Evolutionary conservation across 30 jellyfish, hydroid and myxozoan genomes (phyloP).

Genomic region (Aurelia aurita): DNA sequence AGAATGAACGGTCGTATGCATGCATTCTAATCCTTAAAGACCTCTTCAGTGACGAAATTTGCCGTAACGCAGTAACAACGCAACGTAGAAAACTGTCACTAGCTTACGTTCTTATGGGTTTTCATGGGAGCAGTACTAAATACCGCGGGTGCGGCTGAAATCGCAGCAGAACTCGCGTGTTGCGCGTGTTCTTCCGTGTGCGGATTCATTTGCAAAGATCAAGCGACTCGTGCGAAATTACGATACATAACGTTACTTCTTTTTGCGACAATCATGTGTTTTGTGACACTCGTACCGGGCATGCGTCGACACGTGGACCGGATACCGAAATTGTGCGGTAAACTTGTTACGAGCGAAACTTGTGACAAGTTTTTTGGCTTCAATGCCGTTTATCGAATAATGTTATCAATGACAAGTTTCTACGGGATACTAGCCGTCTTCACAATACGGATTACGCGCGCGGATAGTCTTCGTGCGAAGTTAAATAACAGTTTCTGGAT

Average conservation of each 20-base stretch:
- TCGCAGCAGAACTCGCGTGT: slow-evolving; percentile 98
- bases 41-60: too few relatives aligned
- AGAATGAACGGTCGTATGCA: too few relatives aligned
- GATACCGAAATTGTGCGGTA: slow-evolving; percentile 91
- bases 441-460: slow-evolving; percentile 77
- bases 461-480: slow-evolving; percentile 90
- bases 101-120: slow-evolving; percentile 46
- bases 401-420: slow-evolving; percentile 85
- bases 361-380: slow-evolving; percentile 96
- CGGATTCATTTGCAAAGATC: slow-evolving; percentile 89
- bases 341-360: slow-evolving; percentile 81
- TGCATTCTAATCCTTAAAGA: too few relatives aligned
- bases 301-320: slow-evolving; percentile 83
- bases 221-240: slow-evolving; percentile 96
- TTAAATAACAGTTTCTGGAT: slow-evolving; percentile 95
- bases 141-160: slow-evolving; percentile 99
- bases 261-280: slow-evolving; percentile 89
- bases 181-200: slow-evolving; percentile 98
- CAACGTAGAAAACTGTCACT: too few relatives aligned
- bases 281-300: slow-evolving; percentile 92
- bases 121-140: slow-evolving; percentile 98
- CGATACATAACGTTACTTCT: slow-evolving; percentile 84
- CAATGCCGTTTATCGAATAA: slow-evolving; percentile 92
- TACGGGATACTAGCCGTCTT: slow-evolving; percentile 79
- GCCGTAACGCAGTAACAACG: too few relatives aligned